A percentile compares a stretch with the other conserved stretches of the same genome.
Evolutionary conservation across 2,113 vertebrate species (phyloP).

Genomic region (Arothron firmamentum): DNA sequence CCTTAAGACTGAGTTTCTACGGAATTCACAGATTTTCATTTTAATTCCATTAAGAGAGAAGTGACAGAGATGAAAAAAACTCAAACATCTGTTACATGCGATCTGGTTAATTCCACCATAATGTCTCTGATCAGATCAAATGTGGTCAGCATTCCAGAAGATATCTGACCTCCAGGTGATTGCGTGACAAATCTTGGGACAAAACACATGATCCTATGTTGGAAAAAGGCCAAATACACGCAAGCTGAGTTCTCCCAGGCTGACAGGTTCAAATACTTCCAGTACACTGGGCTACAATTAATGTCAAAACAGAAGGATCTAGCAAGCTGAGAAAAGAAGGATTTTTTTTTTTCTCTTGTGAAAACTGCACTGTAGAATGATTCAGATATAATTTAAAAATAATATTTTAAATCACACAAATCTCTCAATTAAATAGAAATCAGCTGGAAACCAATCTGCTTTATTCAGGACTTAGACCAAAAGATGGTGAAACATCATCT

Average conservation of each 20-base stretch:
- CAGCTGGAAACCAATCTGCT: no score
- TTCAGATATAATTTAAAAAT: no score
- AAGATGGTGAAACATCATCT: no score
- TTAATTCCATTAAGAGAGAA: background rate
- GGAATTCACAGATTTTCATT: no score
- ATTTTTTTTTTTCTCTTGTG: no score
- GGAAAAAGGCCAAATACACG: constrained; percentile 12
- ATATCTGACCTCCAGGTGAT: constrained; percentile 21
- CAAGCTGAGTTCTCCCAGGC: constrained; percentile 5
- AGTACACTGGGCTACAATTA: background rate
- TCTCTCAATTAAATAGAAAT: no score
- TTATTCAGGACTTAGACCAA: no score
- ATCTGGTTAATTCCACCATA: constrained; percentile 18
- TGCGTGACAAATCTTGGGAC: constrained; percentile 25
- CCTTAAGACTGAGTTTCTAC: no score
- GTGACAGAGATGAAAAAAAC: background rate
- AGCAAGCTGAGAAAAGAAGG: no score
- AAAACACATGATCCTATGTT: constrained; percentile 12
- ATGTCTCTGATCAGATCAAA: constrained; percentile 12
- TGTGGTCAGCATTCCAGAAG: constrained; percentile 17
- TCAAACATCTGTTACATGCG: background rate
- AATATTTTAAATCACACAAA: no score
- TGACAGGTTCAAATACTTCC: constrained; percentile 5
- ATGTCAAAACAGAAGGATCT: background rate
- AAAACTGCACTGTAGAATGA: no score